Base-by-base conservation (phyloP, 2,797 vertebrate species). In the Darevskia mixta region DNA sequence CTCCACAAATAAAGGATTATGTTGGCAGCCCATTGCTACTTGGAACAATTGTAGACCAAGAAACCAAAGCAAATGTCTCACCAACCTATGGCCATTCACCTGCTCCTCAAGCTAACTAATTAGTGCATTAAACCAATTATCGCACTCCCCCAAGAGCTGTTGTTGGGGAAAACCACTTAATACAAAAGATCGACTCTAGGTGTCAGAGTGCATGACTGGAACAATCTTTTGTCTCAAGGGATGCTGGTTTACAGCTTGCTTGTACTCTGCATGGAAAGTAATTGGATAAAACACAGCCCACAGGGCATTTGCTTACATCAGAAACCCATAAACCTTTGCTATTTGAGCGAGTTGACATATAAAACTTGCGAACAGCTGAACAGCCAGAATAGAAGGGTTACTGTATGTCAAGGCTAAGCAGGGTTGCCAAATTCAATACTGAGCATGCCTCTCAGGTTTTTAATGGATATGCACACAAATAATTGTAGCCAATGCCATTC, bases 121-220 rank as follows among this genome's bases (percentile, higher is more conserved):
- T 77, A 85, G 45, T 5, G 43, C 73, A 85, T 85, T 78, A 77
- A 77, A 66, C 83, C 35, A 77, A 85, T 85, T 85, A 78, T 66
- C 38, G 45, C 55, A 9, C 55, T 85, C 83, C 83, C 73, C 73
- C 61, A 76, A 85, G 72, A 66, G 55, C 35, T 85, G 35, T 77
- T 85, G 83, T 76, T 43, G 83, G 55, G 9, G 83, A 23, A 85
- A 85, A 76, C 35, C 27, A 8, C 73, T 77, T 85, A 66, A 38
- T 77, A 27, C 83, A 85, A 78, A 38, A 66, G 29, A 85, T 43
- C 43, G 58, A 32, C 73, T 45, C 83, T 67, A 23, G 4, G 38
- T 85, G 83, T 85, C 72, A 64, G 83, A 76, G 72, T 41, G 83
- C 38, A 45, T 66, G 83, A 45, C 83, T 45, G 41, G 35, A 64